Evolutionary conservation across 2,113 vertebrate genomes (phyloP), one percentile per base, ranked within the genome.

Genomic region (Cyprinus carpio): DNA sequence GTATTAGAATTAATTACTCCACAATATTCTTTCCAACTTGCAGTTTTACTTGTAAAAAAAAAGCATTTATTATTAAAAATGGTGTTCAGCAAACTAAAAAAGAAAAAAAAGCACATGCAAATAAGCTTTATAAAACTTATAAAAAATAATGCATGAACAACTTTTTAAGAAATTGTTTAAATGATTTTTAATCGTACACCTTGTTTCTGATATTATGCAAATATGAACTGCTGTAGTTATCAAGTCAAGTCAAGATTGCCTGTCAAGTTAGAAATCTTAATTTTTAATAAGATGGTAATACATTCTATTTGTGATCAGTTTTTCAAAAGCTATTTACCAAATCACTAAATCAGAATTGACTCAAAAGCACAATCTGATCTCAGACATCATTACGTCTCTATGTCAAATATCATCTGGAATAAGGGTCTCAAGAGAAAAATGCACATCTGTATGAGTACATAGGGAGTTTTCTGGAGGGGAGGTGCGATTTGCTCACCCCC

Each of bases 401-500:
- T 20, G 27, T 76, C 74, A 76, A 76, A 76, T 46, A 29, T 75
- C 25, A 75, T 76, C 74, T 76, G 25, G 25, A 76, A 76, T 9
- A 29, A 46, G n/a, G 25, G 43, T 76, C 8, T 16, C 6, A 29
- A 76, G 46, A 4, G 1, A 74, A 71, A 37, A 54, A 7, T 11
- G 18, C 40, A 86, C 74, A 85, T 64, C 18, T 71, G 86, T 25
- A 29, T 60, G 11, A 7, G 40, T 51, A 87, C 60, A 62, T 25
- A 18, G 56, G 62, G 75, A 43, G 65, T 40, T 76, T 71, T 64
- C 86, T 27, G 27, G 25, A 72, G 56, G 64, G 16, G 76, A 87
- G 37, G 85, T 87, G 84, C 34, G 34, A 88, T 72, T 76, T 25
- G 58, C 80, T 67, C 84, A 76, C 29, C 0, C 18, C 75, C 31